Conservation (phyloP, 92 coral and sea anemone genomes). For the Plumapathes pennacea region DNA sequence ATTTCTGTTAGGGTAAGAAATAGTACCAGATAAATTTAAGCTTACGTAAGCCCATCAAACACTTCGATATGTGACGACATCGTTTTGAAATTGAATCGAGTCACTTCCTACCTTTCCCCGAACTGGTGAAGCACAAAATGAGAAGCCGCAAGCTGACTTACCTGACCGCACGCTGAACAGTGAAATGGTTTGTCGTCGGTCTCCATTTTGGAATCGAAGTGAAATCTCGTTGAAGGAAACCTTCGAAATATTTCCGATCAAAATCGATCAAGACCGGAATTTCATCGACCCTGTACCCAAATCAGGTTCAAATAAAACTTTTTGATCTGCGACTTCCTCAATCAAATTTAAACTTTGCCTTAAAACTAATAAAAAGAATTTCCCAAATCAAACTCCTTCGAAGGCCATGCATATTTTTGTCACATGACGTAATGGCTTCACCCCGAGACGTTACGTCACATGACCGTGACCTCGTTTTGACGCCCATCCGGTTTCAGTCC, state of each 20-base stretch:
- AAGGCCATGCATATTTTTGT: slow-evolving; percentile 92
- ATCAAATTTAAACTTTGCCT: slow-evolving; percentile 40
- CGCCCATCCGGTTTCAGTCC: slow-evolving; percentile 1
- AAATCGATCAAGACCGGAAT: too few species aligned
- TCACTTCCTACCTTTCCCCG: slow-evolving; percentile 66
- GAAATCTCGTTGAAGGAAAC: too few species aligned
- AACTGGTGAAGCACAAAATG: slow-evolving; percentile 49
- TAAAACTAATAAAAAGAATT: slow-evolving; percentile 49
- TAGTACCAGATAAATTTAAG: slow-evolving; percentile 58
- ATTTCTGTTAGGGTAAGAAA: slow-evolving; percentile 63
- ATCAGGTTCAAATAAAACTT: neutral
- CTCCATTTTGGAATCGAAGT: slow-evolving; percentile 77
- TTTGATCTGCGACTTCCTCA: neutral
- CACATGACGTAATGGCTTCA: slow-evolving; percentile 97
- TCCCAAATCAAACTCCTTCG: slow-evolving; percentile 30
- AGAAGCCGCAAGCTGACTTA: slow-evolving; percentile 54
- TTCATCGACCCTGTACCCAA: too few species aligned
- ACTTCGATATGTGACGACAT: slow-evolving; percentile 93
- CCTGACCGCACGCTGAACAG: slow-evolving; percentile 97
- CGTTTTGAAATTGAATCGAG: slow-evolving; percentile 85
- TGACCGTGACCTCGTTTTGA: slow-evolving; percentile 67
- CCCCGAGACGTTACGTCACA: slow-evolving; percentile 68
- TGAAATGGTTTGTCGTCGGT: slow-evolving; percentile 94
- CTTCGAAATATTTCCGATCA: too few species aligned
- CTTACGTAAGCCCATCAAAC: slow-evolving; percentile 83